These are phyloP conservation scores for Lysandra coridon DNA, from an alignment of 2,888 invertebrate species.

Conservation along the genomic window DNA sequence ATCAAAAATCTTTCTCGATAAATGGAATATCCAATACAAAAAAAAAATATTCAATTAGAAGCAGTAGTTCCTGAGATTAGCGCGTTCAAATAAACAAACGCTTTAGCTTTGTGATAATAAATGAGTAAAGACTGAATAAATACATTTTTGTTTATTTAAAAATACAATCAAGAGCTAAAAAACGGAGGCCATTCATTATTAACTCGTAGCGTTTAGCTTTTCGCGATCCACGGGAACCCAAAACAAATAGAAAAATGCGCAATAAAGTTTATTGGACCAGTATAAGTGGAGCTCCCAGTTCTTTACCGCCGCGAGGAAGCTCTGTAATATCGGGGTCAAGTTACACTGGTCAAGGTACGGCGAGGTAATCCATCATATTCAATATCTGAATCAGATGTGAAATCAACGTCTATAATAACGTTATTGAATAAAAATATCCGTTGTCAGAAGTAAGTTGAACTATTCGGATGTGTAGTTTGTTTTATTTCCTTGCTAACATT, in stretches of 20 bases:
- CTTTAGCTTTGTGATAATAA: too few relatives aligned
- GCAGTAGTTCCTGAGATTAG: too few relatives aligned
- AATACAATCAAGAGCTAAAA: neutral
- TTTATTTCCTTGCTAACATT: neutral
- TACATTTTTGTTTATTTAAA: neutral
- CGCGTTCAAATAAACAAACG: too few relatives aligned
- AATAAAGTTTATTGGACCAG: conserved; percentile 19
- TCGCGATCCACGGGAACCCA: conserved; percentile 1
- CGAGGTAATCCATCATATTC: conserved; percentile 9
- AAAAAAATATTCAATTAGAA: too few relatives aligned
- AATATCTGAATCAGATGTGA: conserved; percentile 9
- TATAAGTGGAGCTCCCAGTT: neutral
- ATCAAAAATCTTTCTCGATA: too few relatives aligned
- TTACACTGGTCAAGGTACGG: neutral
- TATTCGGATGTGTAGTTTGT: neutral
- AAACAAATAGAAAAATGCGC: conserved; percentile 24
- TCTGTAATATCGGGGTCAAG: neutral
- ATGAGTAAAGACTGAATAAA: neutral
- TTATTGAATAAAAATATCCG: conserved; percentile 3
- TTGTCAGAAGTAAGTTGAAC: neutral
- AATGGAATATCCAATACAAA: too few relatives aligned
- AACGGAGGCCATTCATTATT: neutral
- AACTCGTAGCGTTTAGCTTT: neutral
- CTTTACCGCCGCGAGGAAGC: neutral
- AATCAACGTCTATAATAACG: neutral